Conservation (phyloP, 2,888 invertebrate genomes). For the Philaethria dido region DNA sequence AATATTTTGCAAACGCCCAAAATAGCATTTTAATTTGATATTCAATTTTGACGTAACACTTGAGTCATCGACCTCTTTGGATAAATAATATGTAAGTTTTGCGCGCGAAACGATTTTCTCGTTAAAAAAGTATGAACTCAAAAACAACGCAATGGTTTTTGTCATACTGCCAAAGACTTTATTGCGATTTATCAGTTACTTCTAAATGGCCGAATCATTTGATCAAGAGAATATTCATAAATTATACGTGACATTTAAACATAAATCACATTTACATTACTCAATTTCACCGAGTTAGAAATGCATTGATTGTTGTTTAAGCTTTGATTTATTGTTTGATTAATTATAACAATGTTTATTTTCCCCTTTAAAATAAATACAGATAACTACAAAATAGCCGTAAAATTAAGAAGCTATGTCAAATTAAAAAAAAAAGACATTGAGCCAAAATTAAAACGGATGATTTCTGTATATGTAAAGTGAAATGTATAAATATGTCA, state of each 20-base stretch:
- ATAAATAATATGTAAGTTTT: slow-evolving; percentile 44
- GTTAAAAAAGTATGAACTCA: slow-evolving; percentile 39
- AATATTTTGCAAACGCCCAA: slow-evolving; percentile 44
- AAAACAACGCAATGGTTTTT: slow-evolving; percentile 47
- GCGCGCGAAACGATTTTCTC: slow-evolving; percentile 40
- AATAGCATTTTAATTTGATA: slow-evolving; percentile 50
- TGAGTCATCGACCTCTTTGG: slow-evolving; percentile 50
- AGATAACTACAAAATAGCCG: background rate
- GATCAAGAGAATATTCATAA: slow-evolving; percentile 15
- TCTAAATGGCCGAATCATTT: slow-evolving; percentile 23
- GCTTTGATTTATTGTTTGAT: slow-evolving; percentile 15
- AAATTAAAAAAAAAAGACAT: background rate
- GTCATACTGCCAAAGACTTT: slow-evolving; percentile 53
- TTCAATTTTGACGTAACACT: slow-evolving; percentile 38
- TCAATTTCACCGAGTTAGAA: slow-evolving; percentile 14
- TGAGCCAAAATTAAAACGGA: too few species aligned
- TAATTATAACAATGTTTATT: background rate
- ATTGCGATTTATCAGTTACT: slow-evolving; percentile 29
- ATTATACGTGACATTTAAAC: slow-evolving; percentile 8
- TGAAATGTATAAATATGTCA: too few species aligned
- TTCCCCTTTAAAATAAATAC: background rate
- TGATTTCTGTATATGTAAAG: too few species aligned
- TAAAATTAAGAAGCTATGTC: background rate
- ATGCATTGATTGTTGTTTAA: slow-evolving; percentile 8
- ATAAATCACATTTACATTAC: slow-evolving; percentile 20